Conservation (phyloP, 2,888 invertebrate genomes). For the Hylaea fasciaria region DNA sequence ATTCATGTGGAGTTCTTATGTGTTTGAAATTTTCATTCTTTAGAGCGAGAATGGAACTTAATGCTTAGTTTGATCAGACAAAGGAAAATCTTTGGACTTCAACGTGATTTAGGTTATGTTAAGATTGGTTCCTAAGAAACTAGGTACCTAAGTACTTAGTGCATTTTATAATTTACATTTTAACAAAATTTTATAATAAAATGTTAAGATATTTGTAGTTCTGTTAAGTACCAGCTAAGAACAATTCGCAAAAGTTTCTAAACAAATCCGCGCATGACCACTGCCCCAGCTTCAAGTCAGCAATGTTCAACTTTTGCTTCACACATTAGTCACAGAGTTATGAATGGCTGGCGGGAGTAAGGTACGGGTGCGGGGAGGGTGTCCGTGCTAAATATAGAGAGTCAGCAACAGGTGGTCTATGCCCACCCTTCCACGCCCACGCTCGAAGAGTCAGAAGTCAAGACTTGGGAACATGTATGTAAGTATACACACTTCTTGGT, state of each 20-base stretch:
- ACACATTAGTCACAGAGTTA: conserved; percentile 80
- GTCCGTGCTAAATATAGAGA: conserved; percentile 72
- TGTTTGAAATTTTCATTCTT: conserved; percentile 8
- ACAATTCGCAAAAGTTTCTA: conserved; percentile 7
- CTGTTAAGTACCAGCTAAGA: no score
- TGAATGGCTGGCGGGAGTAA: conserved; percentile 67
- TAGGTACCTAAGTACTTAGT: no score
- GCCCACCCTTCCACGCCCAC: conserved; percentile 63
- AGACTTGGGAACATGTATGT: conserved; percentile 37
- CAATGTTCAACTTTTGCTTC: conserved; percentile 55
- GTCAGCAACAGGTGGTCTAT: conserved; percentile 75
- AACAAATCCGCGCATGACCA: conserved; percentile 14
- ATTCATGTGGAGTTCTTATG: conserved; percentile 19
- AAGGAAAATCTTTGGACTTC: no score
- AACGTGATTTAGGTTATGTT: no score
- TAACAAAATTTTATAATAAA: no score
- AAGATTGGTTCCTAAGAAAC: no score
- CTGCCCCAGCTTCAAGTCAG: conserved; percentile 25
- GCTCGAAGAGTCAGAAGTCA: conserved; percentile 38
- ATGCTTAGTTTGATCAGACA: no score
- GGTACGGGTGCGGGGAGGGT: conserved; percentile 45
- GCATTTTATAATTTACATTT: no score
- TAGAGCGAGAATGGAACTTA: not conserved
- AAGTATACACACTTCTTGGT: conserved; percentile 19
- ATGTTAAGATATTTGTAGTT: no score